phyloP scores from a whole-genome alignment of 2,113 vertebrate species.

The Ondatra zibethicus region DNA sequence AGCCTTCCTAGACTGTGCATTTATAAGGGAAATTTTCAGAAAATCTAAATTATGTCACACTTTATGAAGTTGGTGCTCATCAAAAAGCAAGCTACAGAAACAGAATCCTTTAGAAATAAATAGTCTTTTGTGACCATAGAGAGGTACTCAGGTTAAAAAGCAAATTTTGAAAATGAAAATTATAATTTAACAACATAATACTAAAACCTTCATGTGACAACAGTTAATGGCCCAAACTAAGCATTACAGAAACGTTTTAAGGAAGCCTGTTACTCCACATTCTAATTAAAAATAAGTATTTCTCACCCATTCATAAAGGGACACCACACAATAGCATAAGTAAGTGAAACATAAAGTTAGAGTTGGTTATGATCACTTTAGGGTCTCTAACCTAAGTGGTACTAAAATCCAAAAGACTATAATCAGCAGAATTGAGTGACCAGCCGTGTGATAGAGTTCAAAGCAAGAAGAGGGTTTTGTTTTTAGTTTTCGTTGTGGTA shows the following conservation, averaged over 20 bases:
- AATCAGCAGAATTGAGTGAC: not conserved
- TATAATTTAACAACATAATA: not conserved
- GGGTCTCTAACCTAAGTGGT: not conserved
- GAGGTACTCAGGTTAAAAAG: not conserved
- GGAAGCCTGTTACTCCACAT: not conserved
- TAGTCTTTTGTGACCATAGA: not conserved
- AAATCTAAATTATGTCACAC: not conserved
- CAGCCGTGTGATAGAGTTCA: not conserved
- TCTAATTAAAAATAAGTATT: not conserved
- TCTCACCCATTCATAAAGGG: not conserved
- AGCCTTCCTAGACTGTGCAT: not conserved
- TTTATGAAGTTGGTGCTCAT: not conserved
- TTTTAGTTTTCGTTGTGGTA: not conserved
- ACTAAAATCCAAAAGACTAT: not conserved
- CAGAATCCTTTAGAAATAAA: not conserved
- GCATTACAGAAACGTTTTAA: not conserved
- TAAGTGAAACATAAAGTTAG: conserved; percentile 29
- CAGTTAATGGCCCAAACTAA: not conserved
- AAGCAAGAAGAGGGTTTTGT: not conserved
- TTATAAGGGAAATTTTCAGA: conserved; percentile 7
- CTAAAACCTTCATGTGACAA: not conserved
- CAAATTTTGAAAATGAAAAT: conserved; percentile 6
- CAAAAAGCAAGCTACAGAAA: conserved; percentile 13
- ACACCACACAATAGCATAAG: not conserved
- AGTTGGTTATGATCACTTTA: not conserved